Evolutionary conservation across 2,888 invertebrate species (phyloP).

Genomic region (Acleris laterana): DNA sequence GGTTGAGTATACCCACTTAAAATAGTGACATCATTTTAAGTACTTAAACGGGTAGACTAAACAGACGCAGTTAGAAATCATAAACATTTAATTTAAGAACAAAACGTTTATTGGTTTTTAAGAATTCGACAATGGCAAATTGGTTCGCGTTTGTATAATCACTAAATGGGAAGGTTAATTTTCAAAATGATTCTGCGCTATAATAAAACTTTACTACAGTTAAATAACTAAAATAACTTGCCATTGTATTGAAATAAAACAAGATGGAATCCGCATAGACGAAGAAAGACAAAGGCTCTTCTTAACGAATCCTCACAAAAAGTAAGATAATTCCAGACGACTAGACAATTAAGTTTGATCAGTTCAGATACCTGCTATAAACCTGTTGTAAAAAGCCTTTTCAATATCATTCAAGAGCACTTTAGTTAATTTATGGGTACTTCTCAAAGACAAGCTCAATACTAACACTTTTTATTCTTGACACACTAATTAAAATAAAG

Average conservation of each 20-base stretch:
- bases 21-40: too few relatives aligned
- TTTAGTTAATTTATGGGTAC: constrained; percentile 11
- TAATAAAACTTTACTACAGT: too few relatives aligned
- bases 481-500: constrained; percentile 4
- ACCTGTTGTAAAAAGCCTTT: constrained; percentile 5
- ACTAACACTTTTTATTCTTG: constrained; percentile 1
- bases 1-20: too few relatives aligned
- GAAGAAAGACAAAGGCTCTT: neutral
- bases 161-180: neutral
- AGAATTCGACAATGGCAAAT: neutral
- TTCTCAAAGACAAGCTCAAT: constrained; percentile 6
- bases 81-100: neutral
- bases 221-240: too few relatives aligned
- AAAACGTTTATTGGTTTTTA: neutral
- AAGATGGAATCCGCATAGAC: neutral
- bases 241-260: too few relatives aligned
- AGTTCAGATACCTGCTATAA: constrained; percentile 6
- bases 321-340: neutral
- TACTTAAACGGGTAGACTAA: neutral
- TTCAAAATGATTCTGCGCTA: too few relatives aligned
- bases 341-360: neutral
- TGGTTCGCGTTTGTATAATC: neutral
- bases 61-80: neutral
- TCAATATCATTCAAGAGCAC: constrained; percentile 5
- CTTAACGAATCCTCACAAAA: neutral